phyloP scores from a whole-genome alignment of 2,113 vertebrate genomes.

The Chloropsis cyanopogon region DNA sequence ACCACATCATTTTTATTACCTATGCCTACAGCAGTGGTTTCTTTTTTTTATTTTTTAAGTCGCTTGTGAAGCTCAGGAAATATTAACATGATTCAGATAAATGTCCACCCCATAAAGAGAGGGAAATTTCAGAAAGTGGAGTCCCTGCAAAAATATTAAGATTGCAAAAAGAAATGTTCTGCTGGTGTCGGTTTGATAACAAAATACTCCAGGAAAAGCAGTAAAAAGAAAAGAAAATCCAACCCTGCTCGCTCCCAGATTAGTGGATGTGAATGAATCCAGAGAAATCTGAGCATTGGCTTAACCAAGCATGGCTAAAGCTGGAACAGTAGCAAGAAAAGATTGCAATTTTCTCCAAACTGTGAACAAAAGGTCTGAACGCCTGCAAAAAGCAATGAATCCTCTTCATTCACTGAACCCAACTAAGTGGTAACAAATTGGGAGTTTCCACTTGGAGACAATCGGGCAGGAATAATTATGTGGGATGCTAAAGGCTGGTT shows the following conservation, averaged over 20 bases:
- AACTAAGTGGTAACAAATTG: constrained; percentile 62
- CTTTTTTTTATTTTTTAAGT: not conserved
- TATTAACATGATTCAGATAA: not conserved
- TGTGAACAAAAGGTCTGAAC: constrained; percentile 20
- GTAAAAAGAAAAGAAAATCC: not conserved
- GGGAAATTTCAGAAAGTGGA: not conserved
- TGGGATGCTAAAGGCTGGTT: not conserved
- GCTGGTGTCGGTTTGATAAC: not conserved
- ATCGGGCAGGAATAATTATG: constrained; percentile 5
- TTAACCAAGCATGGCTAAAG: constrained; percentile 65
- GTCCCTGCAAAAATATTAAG: not conserved
- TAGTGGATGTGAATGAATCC: not conserved
- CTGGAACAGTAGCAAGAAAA: constrained; percentile 62
- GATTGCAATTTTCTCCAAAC: constrained; percentile 42
- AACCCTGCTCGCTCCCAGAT: not conserved
- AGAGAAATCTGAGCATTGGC: not conserved
- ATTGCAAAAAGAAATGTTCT: not conserved
- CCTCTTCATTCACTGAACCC: constrained; percentile 54
- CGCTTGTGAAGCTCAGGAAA: not conserved
- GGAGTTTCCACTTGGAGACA: constrained; percentile 38
- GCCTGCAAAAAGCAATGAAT: not conserved
- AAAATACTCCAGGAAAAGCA: not conserved
- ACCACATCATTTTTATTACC: not conserved
- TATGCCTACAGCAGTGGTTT: not conserved
- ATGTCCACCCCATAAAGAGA: not conserved